Evolutionary conservation across 1,140 invertebrate species (phyloP).

Genomic region (Hyphantria cunea): DNA sequence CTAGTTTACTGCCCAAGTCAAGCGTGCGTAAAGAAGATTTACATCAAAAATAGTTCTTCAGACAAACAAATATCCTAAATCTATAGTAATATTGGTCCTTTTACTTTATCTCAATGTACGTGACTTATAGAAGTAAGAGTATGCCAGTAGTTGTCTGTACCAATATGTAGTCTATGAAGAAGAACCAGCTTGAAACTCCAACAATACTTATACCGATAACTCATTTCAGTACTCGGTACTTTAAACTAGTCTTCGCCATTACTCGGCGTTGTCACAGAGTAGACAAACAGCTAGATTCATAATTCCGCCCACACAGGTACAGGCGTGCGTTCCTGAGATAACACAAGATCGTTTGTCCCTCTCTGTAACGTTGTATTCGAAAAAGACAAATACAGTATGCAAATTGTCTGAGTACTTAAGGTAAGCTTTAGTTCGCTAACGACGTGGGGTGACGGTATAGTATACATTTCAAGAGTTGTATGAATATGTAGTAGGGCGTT

Average conservation of each 20-base stretch:
- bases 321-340: constrained; percentile 18
- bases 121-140: background rate
- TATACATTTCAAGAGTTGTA: constrained; percentile 16
- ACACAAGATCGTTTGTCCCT: constrained; percentile 12
- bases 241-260: too few relatives aligned
- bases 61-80: too few relatives aligned
- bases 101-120: too few relatives aligned
- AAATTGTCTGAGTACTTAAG: constrained; percentile 27
- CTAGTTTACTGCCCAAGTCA: too few relatives aligned
- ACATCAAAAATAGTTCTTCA: too few relatives aligned
- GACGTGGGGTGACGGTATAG: constrained; percentile 28
- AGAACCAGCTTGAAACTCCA: too few relatives aligned
- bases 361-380: background rate
- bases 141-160: too few relatives aligned
- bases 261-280: background rate
- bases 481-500: constrained; percentile 8
- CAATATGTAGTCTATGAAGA: too few relatives aligned
- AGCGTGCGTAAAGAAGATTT: too few relatives aligned
- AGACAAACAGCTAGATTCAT: background rate
- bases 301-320: constrained; percentile 8
- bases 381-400: constrained; percentile 20
- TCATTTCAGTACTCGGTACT: too few relatives aligned
- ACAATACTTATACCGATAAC: background rate
- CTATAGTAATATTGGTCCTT: too few relatives aligned
- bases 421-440: constrained; percentile 31